These are phyloP conservation scores for Lampris incognitus DNA, from an alignment of 2,113 vertebrate species.

Conservation along the genomic window DNA sequence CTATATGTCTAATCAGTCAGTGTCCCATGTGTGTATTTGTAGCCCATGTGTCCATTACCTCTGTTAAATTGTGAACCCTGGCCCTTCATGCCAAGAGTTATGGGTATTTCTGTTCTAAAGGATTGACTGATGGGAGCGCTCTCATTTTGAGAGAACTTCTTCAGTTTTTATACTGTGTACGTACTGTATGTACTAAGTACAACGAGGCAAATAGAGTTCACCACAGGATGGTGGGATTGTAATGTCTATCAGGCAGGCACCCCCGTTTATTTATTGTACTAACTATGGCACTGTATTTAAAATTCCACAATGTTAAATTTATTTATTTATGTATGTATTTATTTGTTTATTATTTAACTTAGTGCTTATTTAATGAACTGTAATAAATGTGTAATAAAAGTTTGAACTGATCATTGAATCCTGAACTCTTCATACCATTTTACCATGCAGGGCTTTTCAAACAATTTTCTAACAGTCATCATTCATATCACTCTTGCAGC, in stretches of 20 bases:
- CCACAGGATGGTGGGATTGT: slow-evolving; percentile 3
- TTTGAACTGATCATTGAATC: neutral
- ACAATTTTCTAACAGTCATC: too few species aligned
- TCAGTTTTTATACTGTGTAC: neutral
- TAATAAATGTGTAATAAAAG: neutral
- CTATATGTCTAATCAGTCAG: too few species aligned
- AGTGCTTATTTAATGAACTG: neutral
- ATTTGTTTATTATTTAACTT: neutral
- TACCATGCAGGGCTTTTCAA: too few species aligned
- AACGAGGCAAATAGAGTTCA: slow-evolving; percentile 15
- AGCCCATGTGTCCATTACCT: too few species aligned
- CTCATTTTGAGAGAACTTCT: neutral
- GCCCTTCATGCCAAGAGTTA: too few species aligned
- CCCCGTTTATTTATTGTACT: neutral
- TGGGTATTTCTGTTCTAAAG: neutral
- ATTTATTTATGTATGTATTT: neutral
- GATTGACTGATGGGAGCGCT: neutral
- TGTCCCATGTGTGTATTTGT: too few species aligned
- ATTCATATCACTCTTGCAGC: too few species aligned
- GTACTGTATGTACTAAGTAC: neutral
- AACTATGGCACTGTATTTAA: neutral
- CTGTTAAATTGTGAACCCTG: neutral
- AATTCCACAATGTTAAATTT: neutral
- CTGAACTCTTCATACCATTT: too few species aligned
- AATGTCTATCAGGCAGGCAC: neutral